Conservation (phyloP, 2,888 invertebrate genomes). For the Sarcophaga caerulescens region DNA sequence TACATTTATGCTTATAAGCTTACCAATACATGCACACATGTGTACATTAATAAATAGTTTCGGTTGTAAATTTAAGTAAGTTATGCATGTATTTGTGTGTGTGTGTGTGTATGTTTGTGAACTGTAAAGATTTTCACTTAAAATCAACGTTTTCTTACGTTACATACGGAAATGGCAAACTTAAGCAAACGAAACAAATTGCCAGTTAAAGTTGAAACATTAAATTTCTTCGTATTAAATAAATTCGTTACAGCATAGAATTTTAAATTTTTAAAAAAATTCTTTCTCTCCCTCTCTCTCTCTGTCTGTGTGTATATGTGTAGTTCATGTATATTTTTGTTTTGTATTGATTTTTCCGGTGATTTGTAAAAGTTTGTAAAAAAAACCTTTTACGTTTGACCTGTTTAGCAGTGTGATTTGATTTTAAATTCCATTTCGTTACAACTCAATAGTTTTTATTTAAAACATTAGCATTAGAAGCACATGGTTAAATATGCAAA, state of each 20-base stretch:
- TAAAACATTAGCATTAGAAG: background rate
- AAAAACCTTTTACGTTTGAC: background rate
- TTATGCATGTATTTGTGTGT: background rate
- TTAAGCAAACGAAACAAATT: constrained; percentile 42
- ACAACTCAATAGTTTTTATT: background rate
- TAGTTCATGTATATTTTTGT: background rate
- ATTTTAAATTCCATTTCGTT: background rate
- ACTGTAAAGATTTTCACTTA: constrained; percentile 13
- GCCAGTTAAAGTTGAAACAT: constrained; percentile 9
- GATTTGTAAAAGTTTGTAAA: background rate
- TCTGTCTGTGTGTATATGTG: too few relatives aligned
- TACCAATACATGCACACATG: background rate
- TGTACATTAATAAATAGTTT: background rate
- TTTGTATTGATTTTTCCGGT: background rate
- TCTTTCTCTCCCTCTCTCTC: too few relatives aligned
- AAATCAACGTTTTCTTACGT: constrained; percentile 1
- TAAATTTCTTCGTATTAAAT: background rate
- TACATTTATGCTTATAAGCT: background rate
- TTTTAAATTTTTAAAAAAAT: background rate
- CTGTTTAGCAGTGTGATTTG: background rate
- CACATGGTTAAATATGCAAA: background rate
- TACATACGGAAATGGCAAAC: constrained; percentile 24
- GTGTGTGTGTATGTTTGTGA: background rate
- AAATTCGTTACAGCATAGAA: background rate
- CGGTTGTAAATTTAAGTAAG: background rate